phyloP scores from a whole-genome alignment of 2,888 invertebrate species.

The Synanthedon andrenaeformis region DNA sequence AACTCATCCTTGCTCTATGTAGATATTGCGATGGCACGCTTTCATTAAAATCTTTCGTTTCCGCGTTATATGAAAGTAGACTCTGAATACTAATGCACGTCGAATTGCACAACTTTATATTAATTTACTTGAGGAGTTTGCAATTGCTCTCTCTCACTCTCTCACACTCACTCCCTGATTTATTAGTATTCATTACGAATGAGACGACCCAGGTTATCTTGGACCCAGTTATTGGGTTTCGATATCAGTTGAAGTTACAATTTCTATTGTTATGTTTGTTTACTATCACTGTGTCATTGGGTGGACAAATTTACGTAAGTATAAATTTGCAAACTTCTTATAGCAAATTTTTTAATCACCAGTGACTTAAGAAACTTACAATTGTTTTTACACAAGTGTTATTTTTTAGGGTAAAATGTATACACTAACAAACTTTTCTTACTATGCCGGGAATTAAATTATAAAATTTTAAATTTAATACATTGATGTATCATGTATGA shows the following conservation, averaged over 20 bases:
- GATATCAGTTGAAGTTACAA: not conserved
- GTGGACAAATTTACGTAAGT: too few relatives aligned
- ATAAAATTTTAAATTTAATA: too few relatives aligned
- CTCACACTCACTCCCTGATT: slow-evolving; percentile 24
- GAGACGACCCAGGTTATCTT: slow-evolving; percentile 10
- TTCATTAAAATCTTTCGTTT: slow-evolving; percentile 67
- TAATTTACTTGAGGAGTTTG: slow-evolving; percentile 61
- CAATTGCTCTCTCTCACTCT: slow-evolving; percentile 28
- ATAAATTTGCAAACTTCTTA: too few relatives aligned
- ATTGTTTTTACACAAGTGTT: too few relatives aligned
- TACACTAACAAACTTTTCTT: too few relatives aligned
- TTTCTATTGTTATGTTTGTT: slow-evolving; percentile 9
- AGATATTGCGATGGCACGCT: slow-evolving; percentile 30
- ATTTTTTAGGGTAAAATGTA: too few relatives aligned
- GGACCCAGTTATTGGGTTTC: not conserved
- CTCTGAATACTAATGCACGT: slow-evolving; percentile 59
- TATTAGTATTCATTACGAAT: slow-evolving; percentile 54
- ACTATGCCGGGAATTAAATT: too few relatives aligned
- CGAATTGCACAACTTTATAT: slow-evolving; percentile 64
- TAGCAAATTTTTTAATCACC: too few relatives aligned
- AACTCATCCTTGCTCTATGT: slow-evolving; percentile 22
- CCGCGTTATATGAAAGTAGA: slow-evolving; percentile 53
- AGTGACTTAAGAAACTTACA: too few relatives aligned
- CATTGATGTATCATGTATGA: too few relatives aligned
- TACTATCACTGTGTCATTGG: not conserved